Conservation (phyloP, 2,797 vertebrate genomes). For the Manis pentadactyla region DNA sequence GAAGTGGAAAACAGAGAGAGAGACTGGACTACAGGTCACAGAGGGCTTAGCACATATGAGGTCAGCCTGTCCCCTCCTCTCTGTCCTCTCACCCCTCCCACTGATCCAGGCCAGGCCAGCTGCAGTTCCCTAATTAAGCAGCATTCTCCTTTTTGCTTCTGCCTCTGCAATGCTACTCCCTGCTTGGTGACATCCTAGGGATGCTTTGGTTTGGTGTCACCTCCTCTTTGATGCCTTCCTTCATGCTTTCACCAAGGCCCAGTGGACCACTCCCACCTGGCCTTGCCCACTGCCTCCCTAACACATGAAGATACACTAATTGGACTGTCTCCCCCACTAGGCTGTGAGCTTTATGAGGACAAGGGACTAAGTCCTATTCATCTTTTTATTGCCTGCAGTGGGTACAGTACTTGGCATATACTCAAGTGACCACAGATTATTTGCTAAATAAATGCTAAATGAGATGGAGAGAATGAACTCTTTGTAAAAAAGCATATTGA, state of each 20-base stretch:
- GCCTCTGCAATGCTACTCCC: neutral
- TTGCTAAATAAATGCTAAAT: slow-evolving; percentile 78
- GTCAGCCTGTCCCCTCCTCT: neutral
- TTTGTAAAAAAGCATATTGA: slow-evolving; percentile 75
- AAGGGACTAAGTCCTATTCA: slow-evolving; percentile 60
- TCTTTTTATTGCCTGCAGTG: slow-evolving; percentile 61
- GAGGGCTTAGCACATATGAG: accelerated
- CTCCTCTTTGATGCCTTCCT: slow-evolving; percentile 17
- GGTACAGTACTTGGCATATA: slow-evolving; percentile 59
- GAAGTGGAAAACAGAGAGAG: neutral
- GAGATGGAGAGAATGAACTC: slow-evolving; percentile 71
- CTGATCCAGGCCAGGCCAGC: neutral
- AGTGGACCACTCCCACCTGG: neutral
- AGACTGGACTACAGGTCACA: neutral
- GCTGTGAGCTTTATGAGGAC: slow-evolving; percentile 57
- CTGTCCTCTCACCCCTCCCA: neutral
- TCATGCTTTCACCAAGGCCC: neutral
- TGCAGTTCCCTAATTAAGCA: neutral
- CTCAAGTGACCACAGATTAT: slow-evolving; percentile 56
- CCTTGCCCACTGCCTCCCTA: neutral
- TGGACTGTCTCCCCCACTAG: neutral
- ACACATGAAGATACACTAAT: neutral
- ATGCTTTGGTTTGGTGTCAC: neutral
- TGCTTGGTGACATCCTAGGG: neutral
- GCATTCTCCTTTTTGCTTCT: neutral